Base-by-base conservation (phyloP, 2,888 invertebrate species). In the Hymenopus coronatus region DNA sequence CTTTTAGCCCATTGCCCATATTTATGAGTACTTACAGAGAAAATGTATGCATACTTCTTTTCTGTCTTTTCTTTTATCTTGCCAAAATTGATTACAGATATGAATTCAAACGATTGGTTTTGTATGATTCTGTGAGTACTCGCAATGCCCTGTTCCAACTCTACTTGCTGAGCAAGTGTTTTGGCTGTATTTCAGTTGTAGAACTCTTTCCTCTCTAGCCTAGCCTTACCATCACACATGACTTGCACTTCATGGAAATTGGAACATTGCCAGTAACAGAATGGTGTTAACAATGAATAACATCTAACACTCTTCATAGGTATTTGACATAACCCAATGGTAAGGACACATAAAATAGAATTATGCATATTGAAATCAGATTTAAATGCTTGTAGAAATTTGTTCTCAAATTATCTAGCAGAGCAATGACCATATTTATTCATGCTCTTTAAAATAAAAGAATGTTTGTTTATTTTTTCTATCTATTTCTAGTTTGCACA, bases 401-500 rank as follows among this genome's bases (percentile, higher is more conserved):
- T 70, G 15, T 20, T 25, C 54, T 20, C 8, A 70, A 20, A 70
- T 70, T 20, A 70, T 20, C 20, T 70, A 25, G 20, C 54, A 70
- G 54, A 70, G 54, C 20, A 70, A 4, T 15, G 6, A 70, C 25
- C 25, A 70, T 20, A 70, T 70, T 20, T 20, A 40, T 12, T 40
- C 40, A 40, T 40, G 20, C 20, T 70, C 4, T 25, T 20, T 70
- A 20, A 70, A 70, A 70, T 70, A 70, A 70, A 25, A 70, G 15
- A 20, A 40, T 40, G 40, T 70, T 70, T 70, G 7, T 46, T 46
- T 46, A 25, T 20, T 40, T 40, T 20, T 70, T 70, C 4, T 70
- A 54, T 88, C 40, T n/a, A 40, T 85, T 86, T 89, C 20, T 88
- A 91, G 91, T 90, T 90, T 86, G 91, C 90, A 81, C 90, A 91